phyloP scores from a whole-genome alignment of 2,888 invertebrate species.

The Metacarcinus magister region DNA sequence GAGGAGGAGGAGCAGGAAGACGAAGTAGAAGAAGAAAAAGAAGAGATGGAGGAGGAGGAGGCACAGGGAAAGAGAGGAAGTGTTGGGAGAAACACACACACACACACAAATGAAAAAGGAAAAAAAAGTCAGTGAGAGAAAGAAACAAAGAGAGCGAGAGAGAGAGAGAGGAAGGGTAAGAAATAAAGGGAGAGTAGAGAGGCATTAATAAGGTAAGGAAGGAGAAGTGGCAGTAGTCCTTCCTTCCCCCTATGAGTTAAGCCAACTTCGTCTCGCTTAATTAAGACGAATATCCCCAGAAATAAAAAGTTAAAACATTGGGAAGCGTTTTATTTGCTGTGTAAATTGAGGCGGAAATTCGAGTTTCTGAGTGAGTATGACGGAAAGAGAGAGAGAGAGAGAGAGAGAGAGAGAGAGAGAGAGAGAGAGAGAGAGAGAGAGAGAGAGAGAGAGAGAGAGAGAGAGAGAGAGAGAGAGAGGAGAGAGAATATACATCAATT shows the following conservation, averaged over 20 bases:
- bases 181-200: neutral
- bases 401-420: slow-evolving; percentile 48
- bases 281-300: slow-evolving; percentile 51
- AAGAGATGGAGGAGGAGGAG: neutral
- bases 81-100: too few species aligned
- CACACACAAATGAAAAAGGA: neutral
- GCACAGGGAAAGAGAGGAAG: neutral
- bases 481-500: neutral
- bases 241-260: neutral
- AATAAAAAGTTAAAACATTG: neutral
- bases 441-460: slow-evolving; percentile 48
- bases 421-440: slow-evolving; percentile 48
- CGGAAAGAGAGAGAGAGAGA: slow-evolving; percentile 37
- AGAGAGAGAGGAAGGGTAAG: neutral
- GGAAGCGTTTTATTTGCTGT: slow-evolving; percentile 56
- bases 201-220: slow-evolving; percentile 22
- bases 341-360: slow-evolving; percentile 45
- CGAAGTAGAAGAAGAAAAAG: neutral
- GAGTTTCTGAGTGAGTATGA: neutral
- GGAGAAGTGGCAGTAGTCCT: neutral
- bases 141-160: slow-evolving; percentile 28
- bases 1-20: neutral
- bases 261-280: slow-evolving; percentile 43
- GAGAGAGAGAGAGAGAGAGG: neutral
- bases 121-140: neutral